Conservation (phyloP, 1,140 invertebrate species). For the Choristoneura fumiferana region DNA sequence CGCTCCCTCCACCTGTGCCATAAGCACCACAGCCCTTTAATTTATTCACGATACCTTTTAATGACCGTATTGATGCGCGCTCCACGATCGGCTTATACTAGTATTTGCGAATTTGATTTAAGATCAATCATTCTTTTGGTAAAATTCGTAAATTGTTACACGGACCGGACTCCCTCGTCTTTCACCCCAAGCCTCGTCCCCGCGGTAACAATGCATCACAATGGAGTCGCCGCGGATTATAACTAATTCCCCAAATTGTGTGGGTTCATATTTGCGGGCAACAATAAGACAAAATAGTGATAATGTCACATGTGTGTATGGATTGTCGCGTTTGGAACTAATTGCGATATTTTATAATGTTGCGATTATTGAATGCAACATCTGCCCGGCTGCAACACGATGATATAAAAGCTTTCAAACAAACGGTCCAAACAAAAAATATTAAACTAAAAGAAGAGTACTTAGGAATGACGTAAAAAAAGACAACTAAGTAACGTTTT, state of each 20-base stretch:
- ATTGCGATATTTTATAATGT: conserved; percentile 73
- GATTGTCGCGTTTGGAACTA: conserved; percentile 72
- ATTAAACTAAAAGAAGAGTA: conserved; percentile 16
- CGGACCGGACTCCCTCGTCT: conserved; percentile 29
- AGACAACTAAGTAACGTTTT: conserved; percentile 19
- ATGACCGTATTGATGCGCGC: conserved; percentile 40
- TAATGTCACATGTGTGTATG: conserved; percentile 72
- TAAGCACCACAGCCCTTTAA: conserved; percentile 34
- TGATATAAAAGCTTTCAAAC: conserved; percentile 20
- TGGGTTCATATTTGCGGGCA: conserved; percentile 70
- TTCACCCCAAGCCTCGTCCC: conserved; percentile 45
- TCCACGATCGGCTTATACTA: conserved; percentile 10
- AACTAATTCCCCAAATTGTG: conserved; percentile 73
- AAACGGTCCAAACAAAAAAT: conserved; percentile 25
- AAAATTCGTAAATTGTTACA: conserved; percentile 52
- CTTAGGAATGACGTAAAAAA: conserved; percentile 18
- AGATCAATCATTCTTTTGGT: conserved; percentile 37
- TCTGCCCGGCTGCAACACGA: conserved; percentile 47
- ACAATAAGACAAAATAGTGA: conserved; percentile 76
- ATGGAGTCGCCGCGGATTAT: conserved; percentile 69
- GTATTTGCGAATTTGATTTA: conserved; percentile 33
- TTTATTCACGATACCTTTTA: conserved; percentile 57
- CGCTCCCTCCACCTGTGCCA: conserved; percentile 53
- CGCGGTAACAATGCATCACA: conserved; percentile 57
- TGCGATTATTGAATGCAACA: conserved; percentile 63